phyloP scores from a whole-genome alignment of 2,797 vertebrate species.

The Poeciliopsis infans region DNA sequence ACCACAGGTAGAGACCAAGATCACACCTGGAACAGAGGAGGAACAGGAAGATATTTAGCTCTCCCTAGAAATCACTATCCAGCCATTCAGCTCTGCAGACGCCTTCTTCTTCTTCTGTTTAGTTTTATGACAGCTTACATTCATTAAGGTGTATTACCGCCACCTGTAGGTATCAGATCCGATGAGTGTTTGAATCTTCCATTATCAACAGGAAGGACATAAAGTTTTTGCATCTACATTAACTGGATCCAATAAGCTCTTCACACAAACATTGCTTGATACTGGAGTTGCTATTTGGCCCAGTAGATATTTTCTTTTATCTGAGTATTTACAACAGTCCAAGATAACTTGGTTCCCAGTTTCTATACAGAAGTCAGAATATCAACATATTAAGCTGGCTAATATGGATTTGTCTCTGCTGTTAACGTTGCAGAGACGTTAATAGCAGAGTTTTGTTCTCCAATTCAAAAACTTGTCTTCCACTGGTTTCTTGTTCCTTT shows the following conservation, averaged over 20 bases:
- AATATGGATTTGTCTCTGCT: no score
- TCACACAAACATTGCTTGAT: neutral
- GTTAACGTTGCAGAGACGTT: no score
- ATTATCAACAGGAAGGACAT: neutral
- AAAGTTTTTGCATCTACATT: neutral
- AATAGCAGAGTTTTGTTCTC: no score
- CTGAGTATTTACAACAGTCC: no score
- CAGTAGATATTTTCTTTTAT: no score
- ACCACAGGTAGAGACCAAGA: conserved; percentile 8
- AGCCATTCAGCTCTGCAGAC: neutral
- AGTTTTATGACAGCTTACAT: no score
- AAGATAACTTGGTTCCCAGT: no score
- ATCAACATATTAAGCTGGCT: no score
- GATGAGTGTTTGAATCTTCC: neutral
- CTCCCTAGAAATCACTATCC: neutral
- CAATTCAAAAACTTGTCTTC: no score
- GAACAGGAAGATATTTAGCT: no score
- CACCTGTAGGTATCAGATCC: neutral
- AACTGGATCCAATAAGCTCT: neutral
- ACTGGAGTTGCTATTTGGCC: neutral
- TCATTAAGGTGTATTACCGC: neutral
- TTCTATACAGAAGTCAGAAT: no score
- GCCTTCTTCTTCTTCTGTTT: neutral
- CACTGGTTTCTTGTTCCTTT: no score
- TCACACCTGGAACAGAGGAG: neutral